Percentiles rank a stretch among this genome's conserved stretches.
These are phyloP conservation scores for Cinclus mexicanus DNA, from an alignment of 2,113 vertebrate genomes.

Conservation along the genomic window DNA sequence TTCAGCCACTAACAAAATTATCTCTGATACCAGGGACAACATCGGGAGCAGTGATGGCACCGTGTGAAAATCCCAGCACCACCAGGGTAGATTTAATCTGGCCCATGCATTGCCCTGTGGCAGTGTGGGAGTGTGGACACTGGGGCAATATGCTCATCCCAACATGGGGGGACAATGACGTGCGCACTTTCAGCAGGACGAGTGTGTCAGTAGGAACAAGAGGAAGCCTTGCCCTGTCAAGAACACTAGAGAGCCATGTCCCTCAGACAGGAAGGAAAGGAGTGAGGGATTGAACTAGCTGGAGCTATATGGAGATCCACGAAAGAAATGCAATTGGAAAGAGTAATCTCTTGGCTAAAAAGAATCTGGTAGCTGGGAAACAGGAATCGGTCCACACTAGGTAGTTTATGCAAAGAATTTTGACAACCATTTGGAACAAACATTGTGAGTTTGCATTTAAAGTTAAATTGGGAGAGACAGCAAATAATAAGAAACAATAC, in stretches of 20 bases:
- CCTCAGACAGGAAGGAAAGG: not conserved
- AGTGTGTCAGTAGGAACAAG: not conserved
- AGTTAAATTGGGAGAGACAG: conserved; percentile 70
- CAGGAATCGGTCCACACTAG: not conserved
- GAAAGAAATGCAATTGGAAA: not conserved
- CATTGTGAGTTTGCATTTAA: conserved; percentile 67
- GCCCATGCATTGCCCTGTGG: rapidly evolving
- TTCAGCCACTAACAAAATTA: not conserved
- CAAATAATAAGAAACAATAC: conserved; percentile 75
- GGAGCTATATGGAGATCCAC: not conserved
- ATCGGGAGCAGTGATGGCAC: not conserved
- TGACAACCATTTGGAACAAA: conserved; percentile 64
- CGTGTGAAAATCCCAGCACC: not conserved
- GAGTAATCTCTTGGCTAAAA: not conserved
- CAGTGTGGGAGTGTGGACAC: not conserved
- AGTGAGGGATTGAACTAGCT: not conserved
- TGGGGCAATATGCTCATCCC: not conserved
- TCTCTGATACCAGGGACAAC: not conserved
- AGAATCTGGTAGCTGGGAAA: not conserved
- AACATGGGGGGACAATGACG: rapidly evolving
- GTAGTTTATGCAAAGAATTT: conserved; percentile 47
- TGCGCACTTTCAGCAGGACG: rapidly evolving
- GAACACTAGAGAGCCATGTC: rapidly evolving
- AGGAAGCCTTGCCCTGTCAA: not conserved
- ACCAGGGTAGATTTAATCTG: not conserved